A percentile compares a stretch with the other conserved stretches of the same genome.
Evolutionary conservation across 1,140 invertebrate genomes (phyloP).

Genomic region (Ceratosolen fusciceps): DNA sequence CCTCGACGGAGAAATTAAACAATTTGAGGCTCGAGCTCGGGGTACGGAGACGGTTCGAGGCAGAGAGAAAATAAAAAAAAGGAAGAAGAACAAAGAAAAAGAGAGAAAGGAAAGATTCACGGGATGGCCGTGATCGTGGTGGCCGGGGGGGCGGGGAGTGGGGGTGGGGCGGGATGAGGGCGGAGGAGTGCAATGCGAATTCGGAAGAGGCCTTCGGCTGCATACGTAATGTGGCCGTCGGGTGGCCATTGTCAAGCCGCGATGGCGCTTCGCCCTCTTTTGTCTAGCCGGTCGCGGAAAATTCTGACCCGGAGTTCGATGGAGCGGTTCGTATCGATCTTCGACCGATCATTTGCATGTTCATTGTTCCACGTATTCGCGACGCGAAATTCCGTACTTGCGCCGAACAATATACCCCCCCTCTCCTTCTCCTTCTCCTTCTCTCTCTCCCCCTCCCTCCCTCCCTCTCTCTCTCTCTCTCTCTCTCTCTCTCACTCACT

Average conservation of each 20-base stretch:
- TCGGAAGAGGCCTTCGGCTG: conserved; percentile 67
- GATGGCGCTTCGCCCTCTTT: conserved; percentile 50
- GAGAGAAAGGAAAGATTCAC: background rate
- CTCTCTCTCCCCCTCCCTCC: background rate
- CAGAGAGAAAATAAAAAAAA: too few relatives aligned
- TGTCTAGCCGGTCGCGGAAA: conserved; percentile 59
- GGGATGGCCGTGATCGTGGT: background rate
- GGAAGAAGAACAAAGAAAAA: conserved; percentile 2
- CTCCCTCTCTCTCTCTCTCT: background rate
- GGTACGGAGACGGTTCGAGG: background rate
- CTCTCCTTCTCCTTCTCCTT: background rate
- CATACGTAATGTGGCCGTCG: conserved; percentile 69
- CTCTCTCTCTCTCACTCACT: background rate
- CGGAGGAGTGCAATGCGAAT: conserved; percentile 68
- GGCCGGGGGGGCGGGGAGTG: background rate
- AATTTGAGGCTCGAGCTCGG: conserved; percentile 6
- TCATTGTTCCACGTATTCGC: conserved; percentile 68
- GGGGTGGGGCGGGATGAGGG: background rate
- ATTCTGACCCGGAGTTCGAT: conserved; percentile 64
- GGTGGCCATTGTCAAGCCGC: conserved; percentile 63
- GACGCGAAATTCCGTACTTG: conserved; percentile 58
- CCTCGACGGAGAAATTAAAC: conserved; percentile 24
- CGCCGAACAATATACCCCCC: conserved; percentile 56
- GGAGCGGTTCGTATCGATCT: conserved; percentile 66
- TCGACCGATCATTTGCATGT: conserved; percentile 72